phyloP scores from a whole-genome alignment of 2,888 invertebrate species.

The Aquatica leii region DNA sequence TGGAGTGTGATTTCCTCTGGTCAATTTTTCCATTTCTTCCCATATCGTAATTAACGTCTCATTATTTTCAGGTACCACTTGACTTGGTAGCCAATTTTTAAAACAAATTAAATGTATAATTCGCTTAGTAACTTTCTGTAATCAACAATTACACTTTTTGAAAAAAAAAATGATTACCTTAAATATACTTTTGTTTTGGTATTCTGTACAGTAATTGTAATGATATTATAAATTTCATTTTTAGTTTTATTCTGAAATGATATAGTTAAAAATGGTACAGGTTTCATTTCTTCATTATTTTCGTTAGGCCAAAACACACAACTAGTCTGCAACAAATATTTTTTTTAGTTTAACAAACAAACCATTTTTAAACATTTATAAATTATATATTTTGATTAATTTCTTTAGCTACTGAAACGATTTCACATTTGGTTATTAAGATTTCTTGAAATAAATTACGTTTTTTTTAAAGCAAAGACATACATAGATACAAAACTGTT shows the following conservation, averaged over 20 bases:
- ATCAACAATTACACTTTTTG: neutral
- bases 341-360: too few relatives aligned
- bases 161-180: neutral
- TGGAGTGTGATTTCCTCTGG: conserved; percentile 45
- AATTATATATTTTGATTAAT: neutral
- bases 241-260: conserved; percentile 35
- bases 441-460: neutral
- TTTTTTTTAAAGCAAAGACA: too few relatives aligned
- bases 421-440: neutral
- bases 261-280: conserved; percentile 47
- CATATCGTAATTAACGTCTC: conserved; percentile 49
- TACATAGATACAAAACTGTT: too few relatives aligned
- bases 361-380: too few relatives aligned
- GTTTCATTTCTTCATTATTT: conserved; percentile 43
- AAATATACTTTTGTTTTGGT: conserved; percentile 23
- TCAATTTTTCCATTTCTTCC: conserved; percentile 47
- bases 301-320: conserved; percentile 47
- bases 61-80: conserved; percentile 43
- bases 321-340: conserved; percentile 43
- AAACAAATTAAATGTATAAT: conserved; percentile 21
- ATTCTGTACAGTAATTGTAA: conserved; percentile 29
- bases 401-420: neutral
- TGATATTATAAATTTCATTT: conserved; percentile 19
- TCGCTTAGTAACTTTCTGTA: conserved; percentile 16
- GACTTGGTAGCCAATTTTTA: conserved; percentile 46